Percentiles rank a stretch among this genome's conserved stretches.
These are phyloP conservation scores for Lota lota DNA, from an alignment of 2,113 vertebrate genomes.

Conservation along the genomic window DNA sequence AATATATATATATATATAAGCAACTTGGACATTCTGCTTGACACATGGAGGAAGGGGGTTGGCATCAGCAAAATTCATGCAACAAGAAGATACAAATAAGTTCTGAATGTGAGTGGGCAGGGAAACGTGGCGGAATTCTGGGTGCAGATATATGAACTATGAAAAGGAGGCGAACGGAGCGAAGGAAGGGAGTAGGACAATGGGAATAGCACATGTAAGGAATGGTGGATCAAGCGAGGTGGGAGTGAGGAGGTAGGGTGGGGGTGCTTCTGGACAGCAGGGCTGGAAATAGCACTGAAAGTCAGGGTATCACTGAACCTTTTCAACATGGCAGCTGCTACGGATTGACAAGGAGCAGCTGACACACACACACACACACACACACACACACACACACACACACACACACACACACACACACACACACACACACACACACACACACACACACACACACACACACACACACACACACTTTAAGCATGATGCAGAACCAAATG, in stretches of 20 bases:
- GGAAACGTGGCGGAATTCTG: too few species aligned
- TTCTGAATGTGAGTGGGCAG: too few species aligned
- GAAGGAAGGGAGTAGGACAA: background rate
- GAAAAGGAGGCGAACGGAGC: background rate
- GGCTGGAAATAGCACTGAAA: constrained; percentile 59
- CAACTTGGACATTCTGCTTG: background rate
- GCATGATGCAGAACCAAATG: constrained; percentile 54
- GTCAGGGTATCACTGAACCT: constrained; percentile 51
- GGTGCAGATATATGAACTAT: too few species aligned
- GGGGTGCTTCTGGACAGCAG: constrained; percentile 24
- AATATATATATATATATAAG: too few species aligned
- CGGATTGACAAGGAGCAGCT: constrained; percentile 74
- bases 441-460: constrained; percentile 17
- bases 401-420: constrained; percentile 23
- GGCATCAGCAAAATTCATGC: too few species aligned
- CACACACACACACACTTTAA: constrained; percentile 45
- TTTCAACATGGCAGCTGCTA: constrained; percentile 57
- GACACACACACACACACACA: constrained; percentile 3
- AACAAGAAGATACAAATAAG: too few species aligned
- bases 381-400: background rate
- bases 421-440: background rate
- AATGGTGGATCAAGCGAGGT: background rate
- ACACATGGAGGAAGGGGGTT: background rate
- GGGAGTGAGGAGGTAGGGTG: background rate
- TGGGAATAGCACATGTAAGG: background rate